Percentiles rank a stretch among this genome's conserved stretches.
These are phyloP conservation scores for Philopotamus ludificatus DNA, from an alignment of 1,140 invertebrate species.

Conservation along the genomic window DNA sequence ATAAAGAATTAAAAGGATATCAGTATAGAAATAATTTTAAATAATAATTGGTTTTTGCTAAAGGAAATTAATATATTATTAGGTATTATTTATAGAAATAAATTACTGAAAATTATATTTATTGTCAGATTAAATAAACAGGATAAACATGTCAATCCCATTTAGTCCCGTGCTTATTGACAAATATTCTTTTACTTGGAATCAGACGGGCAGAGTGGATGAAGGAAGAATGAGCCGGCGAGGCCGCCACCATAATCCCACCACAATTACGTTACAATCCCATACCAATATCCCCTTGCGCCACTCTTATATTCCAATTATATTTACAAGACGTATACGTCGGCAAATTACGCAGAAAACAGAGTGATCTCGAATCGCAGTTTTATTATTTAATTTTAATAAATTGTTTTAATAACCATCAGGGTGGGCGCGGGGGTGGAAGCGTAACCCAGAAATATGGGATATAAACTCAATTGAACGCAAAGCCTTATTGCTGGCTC, in stretches of 20 bases:
- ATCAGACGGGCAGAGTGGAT: background rate
- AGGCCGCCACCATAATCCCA: slow-evolving; percentile 5
- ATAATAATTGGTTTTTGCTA: too few relatives aligned
- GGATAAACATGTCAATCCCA: too few relatives aligned
- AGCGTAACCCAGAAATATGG: background rate
- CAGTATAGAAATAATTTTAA: too few relatives aligned
- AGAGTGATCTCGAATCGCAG: background rate
- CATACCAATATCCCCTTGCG: slow-evolving; percentile 27
- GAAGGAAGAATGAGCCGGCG: background rate
- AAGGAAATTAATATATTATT: too few relatives aligned
- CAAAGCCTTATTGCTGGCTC: slow-evolving; percentile 28
- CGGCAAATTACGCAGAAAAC: background rate
- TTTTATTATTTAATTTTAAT: background rate
- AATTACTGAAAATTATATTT: too few relatives aligned
- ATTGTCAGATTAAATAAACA: too few relatives aligned
- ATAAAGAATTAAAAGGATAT: too few relatives aligned
- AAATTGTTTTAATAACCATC: background rate
- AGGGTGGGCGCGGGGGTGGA: background rate
- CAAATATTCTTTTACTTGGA: background rate
- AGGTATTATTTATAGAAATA: too few relatives aligned
- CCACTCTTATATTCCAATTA: slow-evolving; percentile 29
- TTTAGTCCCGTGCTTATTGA: background rate
- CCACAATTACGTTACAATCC: slow-evolving; percentile 30
- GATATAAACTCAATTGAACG: slow-evolving; percentile 4
- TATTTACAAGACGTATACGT: background rate